Percentiles rank a stretch among this genome's conserved stretches.
These are phyloP conservation scores for Denticeps clupeoides DNA, from an alignment of 2,797 vertebrate species.

Conservation along the genomic window DNA sequence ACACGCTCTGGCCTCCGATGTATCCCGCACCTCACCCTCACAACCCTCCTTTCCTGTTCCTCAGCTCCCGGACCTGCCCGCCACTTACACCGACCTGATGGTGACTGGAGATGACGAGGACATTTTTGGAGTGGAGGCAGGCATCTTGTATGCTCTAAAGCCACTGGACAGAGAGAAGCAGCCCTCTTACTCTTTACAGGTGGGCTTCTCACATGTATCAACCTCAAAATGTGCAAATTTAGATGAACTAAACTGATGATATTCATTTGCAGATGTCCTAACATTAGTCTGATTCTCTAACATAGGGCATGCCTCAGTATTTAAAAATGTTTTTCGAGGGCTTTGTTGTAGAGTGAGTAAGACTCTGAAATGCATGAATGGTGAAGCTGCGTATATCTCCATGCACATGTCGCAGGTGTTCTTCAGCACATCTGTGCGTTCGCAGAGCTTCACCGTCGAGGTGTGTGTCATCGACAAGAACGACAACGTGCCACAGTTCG, in stretches of 20 bases:
- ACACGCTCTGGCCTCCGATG: background rate
- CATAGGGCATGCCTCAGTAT: too few species aligned
- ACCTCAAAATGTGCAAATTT: too few species aligned
- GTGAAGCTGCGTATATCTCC: conserved; percentile 14
- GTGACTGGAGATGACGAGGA: conserved; percentile 56
- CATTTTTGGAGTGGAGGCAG: conserved; percentile 70
- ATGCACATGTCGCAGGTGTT: conserved; percentile 42
- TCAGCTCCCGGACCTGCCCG: conserved; percentile 53
- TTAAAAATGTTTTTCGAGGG: too few species aligned
- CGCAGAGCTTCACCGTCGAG: conserved; percentile 53
- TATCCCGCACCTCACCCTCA: background rate
- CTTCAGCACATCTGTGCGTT: conserved; percentile 47
- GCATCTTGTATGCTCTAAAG: conserved; percentile 64
- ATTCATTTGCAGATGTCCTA: too few species aligned
- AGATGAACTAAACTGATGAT: too few species aligned
- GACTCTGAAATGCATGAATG: too few species aligned
- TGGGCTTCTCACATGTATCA: too few species aligned
- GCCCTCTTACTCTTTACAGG: conserved; percentile 67
- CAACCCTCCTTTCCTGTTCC: background rate
- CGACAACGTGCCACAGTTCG: conserved; percentile 60
- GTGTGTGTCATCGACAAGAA: conserved; percentile 68
- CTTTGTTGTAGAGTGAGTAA: too few species aligned
- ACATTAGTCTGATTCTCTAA: too few species aligned
- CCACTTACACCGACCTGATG: conserved; percentile 50
- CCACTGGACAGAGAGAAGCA: conserved; percentile 75